Percentiles rank a stretch among this genome's conserved stretches.
These are phyloP conservation scores for Drosophila stalkeri DNA, from an alignment of 2,888 invertebrate species.

Conservation along the genomic window DNA sequence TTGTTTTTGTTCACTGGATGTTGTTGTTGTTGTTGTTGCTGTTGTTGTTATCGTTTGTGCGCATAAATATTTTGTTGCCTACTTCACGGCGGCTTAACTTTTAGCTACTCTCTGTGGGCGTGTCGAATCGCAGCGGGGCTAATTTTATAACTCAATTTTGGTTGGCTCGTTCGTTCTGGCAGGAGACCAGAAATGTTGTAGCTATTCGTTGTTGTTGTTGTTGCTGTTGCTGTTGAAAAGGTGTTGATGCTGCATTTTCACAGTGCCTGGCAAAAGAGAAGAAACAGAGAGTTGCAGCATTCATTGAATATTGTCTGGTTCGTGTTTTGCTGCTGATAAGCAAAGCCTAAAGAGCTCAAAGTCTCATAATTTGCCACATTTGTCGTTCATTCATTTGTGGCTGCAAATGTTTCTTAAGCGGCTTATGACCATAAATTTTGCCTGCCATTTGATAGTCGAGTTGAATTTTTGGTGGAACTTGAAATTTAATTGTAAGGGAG, in stretches of 20 bases:
- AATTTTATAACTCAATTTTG: constrained; percentile 77
- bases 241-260: constrained; percentile 67
- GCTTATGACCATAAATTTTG: constrained; percentile 81
- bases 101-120: constrained; percentile 47
- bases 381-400: constrained; percentile 27
- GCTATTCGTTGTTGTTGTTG: constrained; percentile 4
- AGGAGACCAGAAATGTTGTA: background rate
- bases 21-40: constrained; percentile 37
- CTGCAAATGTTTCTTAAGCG: constrained; percentile 64
- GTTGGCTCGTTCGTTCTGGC: constrained; percentile 51
- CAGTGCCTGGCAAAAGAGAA: constrained; percentile 65
- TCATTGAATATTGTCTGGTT: constrained; percentile 65
- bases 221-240: constrained; percentile 32
- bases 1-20: constrained; percentile 25
- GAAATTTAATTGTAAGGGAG: background rate
- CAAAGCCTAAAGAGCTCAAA: constrained; percentile 44
- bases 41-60: constrained; percentile 73
- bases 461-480: background rate
- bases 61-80: constrained; percentile 75
- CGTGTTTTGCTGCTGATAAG: constrained; percentile 80
- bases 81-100: constrained; percentile 73
- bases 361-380: constrained; percentile 62
- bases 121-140: constrained; percentile 66
- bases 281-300: constrained; percentile 49
- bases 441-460: constrained; percentile 18